Conservation (phyloP, 2,888 invertebrate genomes). For the Ephialtes manifestator region DNA sequence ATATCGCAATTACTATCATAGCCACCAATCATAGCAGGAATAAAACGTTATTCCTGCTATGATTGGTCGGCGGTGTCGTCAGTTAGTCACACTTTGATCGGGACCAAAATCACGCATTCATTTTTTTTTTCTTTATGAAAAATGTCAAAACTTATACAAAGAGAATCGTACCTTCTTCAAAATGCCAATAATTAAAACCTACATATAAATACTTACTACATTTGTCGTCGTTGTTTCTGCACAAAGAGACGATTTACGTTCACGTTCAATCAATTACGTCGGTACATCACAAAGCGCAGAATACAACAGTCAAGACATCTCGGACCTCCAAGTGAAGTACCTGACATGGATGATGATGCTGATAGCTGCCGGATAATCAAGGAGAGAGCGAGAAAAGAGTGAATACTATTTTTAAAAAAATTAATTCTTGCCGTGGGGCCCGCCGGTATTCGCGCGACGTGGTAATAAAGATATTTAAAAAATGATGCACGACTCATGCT, state of each 20-base stretch:
- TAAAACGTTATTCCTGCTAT: no score
- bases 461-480: slow-evolving; percentile 66
- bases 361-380: slow-evolving; percentile 3
- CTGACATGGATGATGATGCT: slow-evolving; percentile 20
- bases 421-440: slow-evolving; percentile 30
- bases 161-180: no score
- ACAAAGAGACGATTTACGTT: background rate
- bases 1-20: no score
- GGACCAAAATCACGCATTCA: no score
- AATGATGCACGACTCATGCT: slow-evolving; percentile 58
- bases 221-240: background rate
- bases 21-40: no score
- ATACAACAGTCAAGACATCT: slow-evolving; percentile 20
- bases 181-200: background rate
- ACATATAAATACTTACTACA: background rate
- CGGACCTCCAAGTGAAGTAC: background rate
- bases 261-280: slow-evolving; percentile 49
- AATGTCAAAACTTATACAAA: no score
- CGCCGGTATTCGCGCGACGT: slow-evolving; percentile 34
- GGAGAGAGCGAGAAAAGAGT: slow-evolving; percentile 20
- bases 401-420: slow-evolving; percentile 14
- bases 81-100: no score
- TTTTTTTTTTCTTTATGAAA: no score
- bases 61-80: no score
- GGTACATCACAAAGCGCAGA: slow-evolving; percentile 19